Base-by-base conservation (phyloP, 2,113 vertebrate genomes). In the Barbus barbus region DNA sequence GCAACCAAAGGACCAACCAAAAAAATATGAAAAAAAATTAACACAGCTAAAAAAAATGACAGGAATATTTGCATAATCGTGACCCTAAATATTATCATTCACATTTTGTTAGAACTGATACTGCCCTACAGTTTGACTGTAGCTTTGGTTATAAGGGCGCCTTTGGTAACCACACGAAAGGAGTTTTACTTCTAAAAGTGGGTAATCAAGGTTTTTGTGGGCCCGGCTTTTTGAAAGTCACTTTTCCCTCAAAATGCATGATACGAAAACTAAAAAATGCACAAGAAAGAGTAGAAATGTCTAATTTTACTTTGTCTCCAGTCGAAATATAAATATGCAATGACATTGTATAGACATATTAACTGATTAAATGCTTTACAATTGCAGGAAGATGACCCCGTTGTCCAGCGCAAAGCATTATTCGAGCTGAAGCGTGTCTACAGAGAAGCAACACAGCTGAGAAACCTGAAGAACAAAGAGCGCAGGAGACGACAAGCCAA, bases 341-440 rank as follows among this genome's bases (percentile, higher is more conserved):
- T 44, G 41, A 11, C 41, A 12, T 12, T 44, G 41, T 44, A 44
- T 44, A 44, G 41, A 44, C 11, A 44, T 44, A 44, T 44, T 3
- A n/a, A 58, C 11, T 63, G 9, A 79, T 26, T 9, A 63, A 22
- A 26, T 26, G 13, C 5, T 46, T 69, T 85, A n/a, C 67, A n/a
- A 22, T 81, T 46, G 13, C 44, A 88, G 87, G 87, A 83, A 72
- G 65, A 53, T 63, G 84, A 88, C 53, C 81, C 84, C 44, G 3
- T 48, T 26, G 36, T 84, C 81, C 87, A 88, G 81, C 51, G 20
- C 18, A 88, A 88, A 71, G 87, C 84, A 5, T 69, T 88, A 53
- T 81, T 53, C 26, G 87, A 88, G 63, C 77, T 88, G 38, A 81
- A 72, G n/a, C 38, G 2, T 0, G 33, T 88, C 71, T 88, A 86